A percentile compares a stretch with the other conserved stretches of the same genome.
Conservation (phyloP, 53 echinoderm and acorn worm genomes). For the Henricia sp. region DNA sequence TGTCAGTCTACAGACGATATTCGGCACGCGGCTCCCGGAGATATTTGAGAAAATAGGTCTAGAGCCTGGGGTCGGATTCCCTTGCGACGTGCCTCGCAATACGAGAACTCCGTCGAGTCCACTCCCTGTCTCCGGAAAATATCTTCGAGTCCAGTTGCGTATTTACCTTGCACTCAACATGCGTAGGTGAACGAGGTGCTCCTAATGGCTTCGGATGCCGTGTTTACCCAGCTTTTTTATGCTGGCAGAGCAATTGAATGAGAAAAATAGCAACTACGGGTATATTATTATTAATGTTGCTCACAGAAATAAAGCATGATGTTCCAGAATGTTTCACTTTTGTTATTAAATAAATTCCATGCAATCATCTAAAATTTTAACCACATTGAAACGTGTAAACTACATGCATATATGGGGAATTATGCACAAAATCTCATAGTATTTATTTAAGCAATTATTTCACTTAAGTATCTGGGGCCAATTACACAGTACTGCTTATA, state of each 20-base stretch:
- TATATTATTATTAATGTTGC: no score
- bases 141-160: background rate
- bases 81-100: background rate
- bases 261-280: no score
- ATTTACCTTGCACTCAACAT: background rate
- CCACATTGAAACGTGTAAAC: no score
- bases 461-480: no score
- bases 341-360: no score
- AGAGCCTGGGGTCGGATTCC: slow-evolving; percentile 15
- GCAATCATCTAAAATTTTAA: no score
- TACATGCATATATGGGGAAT: no score
- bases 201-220: background rate
- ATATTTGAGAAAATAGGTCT: background rate
- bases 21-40: background rate
- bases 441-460: no score
- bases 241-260: background rate
- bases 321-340: no score
- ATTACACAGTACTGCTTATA: no score
- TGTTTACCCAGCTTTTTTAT: background rate
- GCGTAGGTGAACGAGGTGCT: background rate
- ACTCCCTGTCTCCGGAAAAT: background rate
- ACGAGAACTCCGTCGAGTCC: background rate
- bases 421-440: no score
- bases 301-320: background rate
- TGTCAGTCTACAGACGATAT: slow-evolving; percentile 7